Conservation (phyloP, 2,797 vertebrate genomes). For the Spheniscus humboldti region DNA sequence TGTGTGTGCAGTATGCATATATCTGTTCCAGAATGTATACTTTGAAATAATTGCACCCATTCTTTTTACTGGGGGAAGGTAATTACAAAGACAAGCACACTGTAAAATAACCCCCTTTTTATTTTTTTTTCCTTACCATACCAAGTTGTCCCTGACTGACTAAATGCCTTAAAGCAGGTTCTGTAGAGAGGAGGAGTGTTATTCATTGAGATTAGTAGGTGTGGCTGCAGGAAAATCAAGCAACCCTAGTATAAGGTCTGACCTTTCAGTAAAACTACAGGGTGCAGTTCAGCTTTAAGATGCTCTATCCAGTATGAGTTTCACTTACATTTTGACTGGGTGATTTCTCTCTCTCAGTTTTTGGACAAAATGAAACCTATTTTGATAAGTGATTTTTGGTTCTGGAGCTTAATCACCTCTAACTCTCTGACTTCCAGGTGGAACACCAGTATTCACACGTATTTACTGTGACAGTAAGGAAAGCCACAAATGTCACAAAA, state of each 20-base stretch:
- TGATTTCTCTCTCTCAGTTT: neutral
- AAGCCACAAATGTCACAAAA: constrained; percentile 92
- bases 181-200: constrained; percentile 48
- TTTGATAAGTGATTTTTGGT: neutral
- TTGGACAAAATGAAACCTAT: neutral
- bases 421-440: constrained; percentile 80
- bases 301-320: constrained; percentile 71
- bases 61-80: neutral
- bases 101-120: neutral
- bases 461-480: constrained; percentile 85
- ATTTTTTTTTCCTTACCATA: neutral
- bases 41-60: neutral
- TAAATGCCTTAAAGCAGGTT: constrained; percentile 37
- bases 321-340: constrained; percentile 3
- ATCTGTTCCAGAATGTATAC: neutral
- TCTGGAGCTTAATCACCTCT: constrained; percentile 12
- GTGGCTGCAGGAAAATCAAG: constrained; percentile 35
- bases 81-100: neutral
- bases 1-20: neutral
- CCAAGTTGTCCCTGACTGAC: neutral
- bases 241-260: constrained; percentile 4
- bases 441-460: constrained; percentile 95
- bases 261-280: constrained; percentile 41
- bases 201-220: constrained; percentile 38
- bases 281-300: constrained; percentile 11